A percentile compares a stretch with the other conserved stretches of the same genome.
Conservation (phyloP, 2,797 vertebrate species). For the Oryzias dopingdopingensis region DNA sequence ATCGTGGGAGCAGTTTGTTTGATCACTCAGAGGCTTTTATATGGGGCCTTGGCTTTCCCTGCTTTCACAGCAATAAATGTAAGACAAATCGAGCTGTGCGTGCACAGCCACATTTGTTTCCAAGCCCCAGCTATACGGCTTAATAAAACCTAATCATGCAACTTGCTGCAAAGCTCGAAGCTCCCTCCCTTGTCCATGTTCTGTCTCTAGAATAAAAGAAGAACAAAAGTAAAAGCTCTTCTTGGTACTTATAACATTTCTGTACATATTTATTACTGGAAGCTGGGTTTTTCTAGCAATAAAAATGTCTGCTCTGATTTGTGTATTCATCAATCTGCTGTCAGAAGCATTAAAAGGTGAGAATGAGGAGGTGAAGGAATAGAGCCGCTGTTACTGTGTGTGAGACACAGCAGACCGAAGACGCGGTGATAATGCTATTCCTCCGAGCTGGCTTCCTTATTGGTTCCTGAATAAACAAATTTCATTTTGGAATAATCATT, state of each 20-base stretch:
- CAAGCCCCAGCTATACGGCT: constrained; percentile 21
- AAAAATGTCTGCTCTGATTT: constrained; percentile 34
- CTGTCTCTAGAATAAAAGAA: constrained; percentile 1
- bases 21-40: constrained; percentile 41
- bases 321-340: constrained; percentile 39
- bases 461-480: constrained; percentile 47
- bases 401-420: constrained; percentile 14
- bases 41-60: constrained; percentile 16
- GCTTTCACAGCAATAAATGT: constrained; percentile 45
- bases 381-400: constrained; percentile 17
- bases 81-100: constrained; percentile 15
- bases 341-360: constrained; percentile 28
- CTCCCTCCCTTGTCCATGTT: neutral
- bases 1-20: constrained; percentile 31
- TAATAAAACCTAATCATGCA: constrained; percentile 49
- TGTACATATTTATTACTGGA: constrained; percentile 10
- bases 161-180: constrained; percentile 32
- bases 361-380: constrained; percentile 11
- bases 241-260: constrained; percentile 2
- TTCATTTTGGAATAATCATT: constrained; percentile 29
- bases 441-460: constrained; percentile 31
- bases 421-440: constrained; percentile 13
- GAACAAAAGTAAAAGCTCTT: constrained; percentile 4
- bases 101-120: constrained; percentile 34
- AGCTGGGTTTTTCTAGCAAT: constrained; percentile 5